Conservation (phyloP, 2,113 vertebrate species). For the Neotragus pygmaeus region DNA sequence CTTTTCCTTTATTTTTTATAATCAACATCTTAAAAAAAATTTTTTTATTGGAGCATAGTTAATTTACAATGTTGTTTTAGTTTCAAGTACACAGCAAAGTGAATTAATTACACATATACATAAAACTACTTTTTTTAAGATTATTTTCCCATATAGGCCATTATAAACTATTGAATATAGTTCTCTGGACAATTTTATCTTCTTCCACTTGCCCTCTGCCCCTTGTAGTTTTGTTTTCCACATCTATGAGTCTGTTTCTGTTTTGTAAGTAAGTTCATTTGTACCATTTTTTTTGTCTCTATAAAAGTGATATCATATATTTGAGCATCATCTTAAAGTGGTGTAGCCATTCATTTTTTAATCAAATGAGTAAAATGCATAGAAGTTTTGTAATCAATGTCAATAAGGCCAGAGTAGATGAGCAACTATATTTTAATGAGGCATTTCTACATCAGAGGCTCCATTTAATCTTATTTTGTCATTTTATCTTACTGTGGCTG, state of each 20-base stretch:
- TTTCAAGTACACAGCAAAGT: background rate
- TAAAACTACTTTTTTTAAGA: background rate
- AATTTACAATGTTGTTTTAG: background rate
- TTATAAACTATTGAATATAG: background rate
- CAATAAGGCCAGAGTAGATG: background rate
- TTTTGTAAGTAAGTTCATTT: background rate
- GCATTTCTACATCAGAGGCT: background rate
- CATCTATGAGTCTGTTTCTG: background rate
- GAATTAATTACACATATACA: background rate
- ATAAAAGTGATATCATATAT: background rate
- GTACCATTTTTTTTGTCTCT: background rate
- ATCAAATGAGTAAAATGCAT: background rate
- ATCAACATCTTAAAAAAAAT: background rate
- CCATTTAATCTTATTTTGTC: background rate
- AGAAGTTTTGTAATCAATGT: background rate
- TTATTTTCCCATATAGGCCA: background rate
- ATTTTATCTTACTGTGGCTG: background rate
- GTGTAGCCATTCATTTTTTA: background rate
- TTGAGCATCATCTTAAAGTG: background rate
- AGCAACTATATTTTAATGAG: background rate
- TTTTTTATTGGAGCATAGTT: background rate
- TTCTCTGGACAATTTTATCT: background rate
- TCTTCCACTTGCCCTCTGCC: background rate
- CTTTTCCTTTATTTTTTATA: background rate
- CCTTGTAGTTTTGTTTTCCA: background rate